Evolutionary conservation across 2,888 invertebrate genomes (phyloP).

Genomic region (Julus scanicus): DNA sequence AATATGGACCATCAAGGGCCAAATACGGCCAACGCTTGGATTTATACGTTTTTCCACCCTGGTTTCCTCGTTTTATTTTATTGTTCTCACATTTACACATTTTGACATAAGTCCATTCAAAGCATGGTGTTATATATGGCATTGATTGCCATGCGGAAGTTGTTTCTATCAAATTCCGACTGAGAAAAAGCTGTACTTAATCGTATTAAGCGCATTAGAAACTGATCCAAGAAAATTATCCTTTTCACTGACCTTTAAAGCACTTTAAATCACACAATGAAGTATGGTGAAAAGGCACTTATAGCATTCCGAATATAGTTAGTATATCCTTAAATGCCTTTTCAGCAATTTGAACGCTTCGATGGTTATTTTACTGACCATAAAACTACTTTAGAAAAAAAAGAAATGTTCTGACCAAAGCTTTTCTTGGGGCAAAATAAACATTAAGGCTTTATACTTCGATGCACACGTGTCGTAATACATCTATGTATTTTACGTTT

Average conservation of each 20-base stretch:
- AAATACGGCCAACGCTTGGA: no score
- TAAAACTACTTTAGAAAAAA: constrained; percentile 30
- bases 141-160: not conserved
- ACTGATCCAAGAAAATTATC: constrained; percentile 36
- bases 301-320: constrained; percentile 8
- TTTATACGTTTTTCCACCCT: no score
- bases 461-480: not conserved
- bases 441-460: not conserved
- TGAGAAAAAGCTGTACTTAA: not conserved
- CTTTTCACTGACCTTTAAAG: constrained; percentile 43
- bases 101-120: not conserved
- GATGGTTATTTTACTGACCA: constrained; percentile 40
- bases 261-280: not conserved
- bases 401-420: not conserved
- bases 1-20: no score
- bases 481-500: not conserved
- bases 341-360: constrained; percentile 41
- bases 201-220: constrained; percentile 38
- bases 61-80: not conserved
- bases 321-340: constrained; percentile 35
- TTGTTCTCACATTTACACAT: not conserved
- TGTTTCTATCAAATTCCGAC: not conserved
- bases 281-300: not conserved
- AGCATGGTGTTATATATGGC: not conserved
- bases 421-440: not conserved